Evolutionary conservation across 2,113 vertebrate genomes (phyloP).

Genomic region (Odontesthes bonariensis): DNA sequence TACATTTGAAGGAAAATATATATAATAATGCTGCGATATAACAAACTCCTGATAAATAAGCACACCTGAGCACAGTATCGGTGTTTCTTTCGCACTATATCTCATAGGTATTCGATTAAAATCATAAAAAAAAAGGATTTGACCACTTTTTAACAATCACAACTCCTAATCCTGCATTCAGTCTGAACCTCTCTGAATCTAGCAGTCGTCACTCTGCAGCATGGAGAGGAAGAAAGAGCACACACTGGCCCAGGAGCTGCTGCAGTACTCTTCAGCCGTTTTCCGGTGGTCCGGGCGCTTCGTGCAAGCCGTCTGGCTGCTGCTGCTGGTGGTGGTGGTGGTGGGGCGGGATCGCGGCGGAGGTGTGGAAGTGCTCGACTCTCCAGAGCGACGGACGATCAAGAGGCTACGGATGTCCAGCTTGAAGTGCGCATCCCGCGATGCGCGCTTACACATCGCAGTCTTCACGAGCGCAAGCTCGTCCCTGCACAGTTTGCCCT

Average conservation of each 20-base stretch:
- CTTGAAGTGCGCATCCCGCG: constrained; percentile 83
- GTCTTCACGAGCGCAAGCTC: constrained; percentile 78
- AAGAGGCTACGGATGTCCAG: constrained; percentile 42
- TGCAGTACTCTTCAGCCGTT: constrained; percentile 86
- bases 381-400: neutral
- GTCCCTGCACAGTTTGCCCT: constrained; percentile 84
- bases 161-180: neutral
- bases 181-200: constrained; percentile 19
- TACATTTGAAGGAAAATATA: constrained; percentile 1
- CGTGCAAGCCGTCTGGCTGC: constrained; percentile 43
- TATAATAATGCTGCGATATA: neutral
- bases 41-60: constrained; percentile 13
- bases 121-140: too few relatives aligned
- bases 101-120: too few relatives aligned
- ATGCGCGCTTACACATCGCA: constrained; percentile 84
- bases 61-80: neutral
- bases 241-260: constrained; percentile 81
- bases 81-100: too few relatives aligned
- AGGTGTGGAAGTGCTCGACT: accelerated
- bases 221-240: constrained; percentile 88
- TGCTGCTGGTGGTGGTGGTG: neutral
- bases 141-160: too few relatives aligned
- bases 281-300: constrained; percentile 75
- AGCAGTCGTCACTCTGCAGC: constrained; percentile 86
- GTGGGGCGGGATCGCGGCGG: neutral